Percentiles rank a stretch among this genome's conserved stretches.
phyloP scores from a whole-genome alignment of 1,140 invertebrate genomes.

The Latrodectus geometricus region DNA sequence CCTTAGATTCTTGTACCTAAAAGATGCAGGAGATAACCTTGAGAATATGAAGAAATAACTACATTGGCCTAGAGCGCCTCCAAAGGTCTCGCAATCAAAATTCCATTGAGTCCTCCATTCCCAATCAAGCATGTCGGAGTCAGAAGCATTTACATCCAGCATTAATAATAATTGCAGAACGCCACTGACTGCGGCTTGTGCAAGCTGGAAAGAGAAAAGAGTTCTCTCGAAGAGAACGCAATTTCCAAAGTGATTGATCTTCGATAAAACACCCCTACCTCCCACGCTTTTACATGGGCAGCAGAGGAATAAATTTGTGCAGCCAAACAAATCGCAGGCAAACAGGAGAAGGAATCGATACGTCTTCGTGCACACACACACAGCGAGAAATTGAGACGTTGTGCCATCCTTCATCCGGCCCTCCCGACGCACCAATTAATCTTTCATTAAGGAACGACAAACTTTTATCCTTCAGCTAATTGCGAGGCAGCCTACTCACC shows the following conservation, averaged over 20 bases:
- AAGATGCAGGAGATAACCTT: too few relatives aligned
- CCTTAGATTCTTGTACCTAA: too few relatives aligned
- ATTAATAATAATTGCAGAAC: background rate
- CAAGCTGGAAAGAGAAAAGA: constrained; percentile 17
- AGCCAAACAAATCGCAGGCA: constrained; percentile 54
- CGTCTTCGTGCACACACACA: constrained; percentile 12
- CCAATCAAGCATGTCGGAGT: background rate
- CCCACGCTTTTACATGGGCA: background rate
- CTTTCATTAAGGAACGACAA: constrained; percentile 62
- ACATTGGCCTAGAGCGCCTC: too few relatives aligned
- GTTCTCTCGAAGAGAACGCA: constrained; percentile 11
- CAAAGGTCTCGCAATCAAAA: background rate
- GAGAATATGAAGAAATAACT: too few relatives aligned
- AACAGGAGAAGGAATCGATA: constrained; percentile 40
- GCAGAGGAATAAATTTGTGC: constrained; percentile 49
- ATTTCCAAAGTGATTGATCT: constrained; percentile 52
- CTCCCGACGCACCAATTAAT: constrained; percentile 50
- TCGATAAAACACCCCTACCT: constrained; percentile 13
- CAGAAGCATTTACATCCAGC: background rate
- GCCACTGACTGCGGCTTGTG: constrained; percentile 1
- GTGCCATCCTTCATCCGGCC: constrained; percentile 47
- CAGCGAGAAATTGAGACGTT: constrained; percentile 54
- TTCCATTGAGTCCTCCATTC: background rate
- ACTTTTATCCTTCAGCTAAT: constrained; percentile 62
- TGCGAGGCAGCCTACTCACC: constrained; percentile 34